Evolutionary conservation across 2,797 vertebrate species (phyloP).

Genomic region (Cheirogaleus major): DNA sequence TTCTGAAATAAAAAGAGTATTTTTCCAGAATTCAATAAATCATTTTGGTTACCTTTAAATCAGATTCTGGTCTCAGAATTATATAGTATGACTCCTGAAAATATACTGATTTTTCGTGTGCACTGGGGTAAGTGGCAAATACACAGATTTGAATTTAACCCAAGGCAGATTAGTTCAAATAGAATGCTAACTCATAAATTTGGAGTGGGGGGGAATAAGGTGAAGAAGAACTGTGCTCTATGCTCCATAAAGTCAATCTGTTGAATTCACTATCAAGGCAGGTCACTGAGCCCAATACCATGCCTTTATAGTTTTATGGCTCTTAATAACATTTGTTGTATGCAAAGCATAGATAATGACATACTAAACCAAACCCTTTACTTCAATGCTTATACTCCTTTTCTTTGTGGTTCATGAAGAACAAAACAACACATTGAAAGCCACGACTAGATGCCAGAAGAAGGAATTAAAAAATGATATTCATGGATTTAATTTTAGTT

Average conservation of each 20-base stretch:
- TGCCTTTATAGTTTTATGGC: slow-evolving; percentile 73
- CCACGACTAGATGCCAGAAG: neutral
- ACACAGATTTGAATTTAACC: slow-evolving; percentile 65
- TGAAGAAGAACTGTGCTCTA: slow-evolving; percentile 41
- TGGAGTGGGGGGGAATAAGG: neutral
- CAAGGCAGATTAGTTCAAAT: slow-evolving; percentile 50
- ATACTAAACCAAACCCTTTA: slow-evolving; percentile 56
- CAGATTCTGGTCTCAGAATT: neutral
- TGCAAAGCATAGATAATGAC: slow-evolving; percentile 66
- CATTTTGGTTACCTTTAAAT: neutral
- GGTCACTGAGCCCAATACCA: slow-evolving; percentile 61
- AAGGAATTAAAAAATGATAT: slow-evolving; percentile 51
- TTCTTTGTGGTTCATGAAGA: slow-evolving; percentile 17
- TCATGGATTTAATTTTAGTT: neutral
- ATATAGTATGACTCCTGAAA: neutral
- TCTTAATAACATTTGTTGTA: slow-evolving; percentile 72
- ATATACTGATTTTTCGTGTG: neutral
- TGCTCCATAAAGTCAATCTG: slow-evolving; percentile 62
- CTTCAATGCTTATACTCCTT: neutral
- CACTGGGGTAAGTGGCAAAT: slow-evolving; percentile 14
- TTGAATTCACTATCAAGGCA: slow-evolving; percentile 61
- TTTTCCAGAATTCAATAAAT: neutral
- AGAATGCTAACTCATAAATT: slow-evolving; percentile 64
- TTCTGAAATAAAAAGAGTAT: neutral
- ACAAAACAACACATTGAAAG: slow-evolving; percentile 16